Conservation (phyloP, 1,140 invertebrate genomes). For the Aphis gossypii region DNA sequence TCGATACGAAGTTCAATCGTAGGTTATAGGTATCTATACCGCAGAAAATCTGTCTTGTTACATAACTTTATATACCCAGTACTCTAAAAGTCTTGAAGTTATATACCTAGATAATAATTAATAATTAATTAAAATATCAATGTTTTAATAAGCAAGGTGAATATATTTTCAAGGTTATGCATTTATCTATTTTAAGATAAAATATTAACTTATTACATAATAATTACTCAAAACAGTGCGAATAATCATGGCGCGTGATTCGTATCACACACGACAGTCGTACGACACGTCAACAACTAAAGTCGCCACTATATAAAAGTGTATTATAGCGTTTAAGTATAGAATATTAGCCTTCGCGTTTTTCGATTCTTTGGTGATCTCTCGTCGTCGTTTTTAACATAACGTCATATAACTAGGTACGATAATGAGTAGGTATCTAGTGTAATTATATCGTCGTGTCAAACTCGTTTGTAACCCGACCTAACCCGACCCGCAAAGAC, state of each 20-base stretch:
- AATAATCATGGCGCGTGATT: neutral
- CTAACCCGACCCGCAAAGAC: no score
- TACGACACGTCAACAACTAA: no score
- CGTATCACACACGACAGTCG: no score
- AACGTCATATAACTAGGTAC: no score
- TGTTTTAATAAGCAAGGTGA: neutral
- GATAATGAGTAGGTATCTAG: neutral
- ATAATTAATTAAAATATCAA: neutral
- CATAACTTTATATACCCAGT: no score
- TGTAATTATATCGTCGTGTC: neutral
- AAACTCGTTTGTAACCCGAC: neutral
- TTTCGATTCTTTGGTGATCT: neutral
- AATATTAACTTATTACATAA: neutral
- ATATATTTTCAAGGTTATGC: neutral
- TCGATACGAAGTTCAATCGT: no score
- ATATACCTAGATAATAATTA: neutral
- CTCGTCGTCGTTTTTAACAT: neutral
- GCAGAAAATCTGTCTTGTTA: no score
- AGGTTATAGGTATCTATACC: no score
- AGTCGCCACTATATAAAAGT: no score
- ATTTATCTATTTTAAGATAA: neutral
- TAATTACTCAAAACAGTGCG: neutral
- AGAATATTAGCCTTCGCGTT: no score
- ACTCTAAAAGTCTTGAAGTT: neutral
- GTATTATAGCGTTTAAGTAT: no score